A percentile compares a stretch with the other conserved stretches of the same genome.
Conservation (phyloP, 2,113 vertebrate species). For the Bucco capensis region DNA sequence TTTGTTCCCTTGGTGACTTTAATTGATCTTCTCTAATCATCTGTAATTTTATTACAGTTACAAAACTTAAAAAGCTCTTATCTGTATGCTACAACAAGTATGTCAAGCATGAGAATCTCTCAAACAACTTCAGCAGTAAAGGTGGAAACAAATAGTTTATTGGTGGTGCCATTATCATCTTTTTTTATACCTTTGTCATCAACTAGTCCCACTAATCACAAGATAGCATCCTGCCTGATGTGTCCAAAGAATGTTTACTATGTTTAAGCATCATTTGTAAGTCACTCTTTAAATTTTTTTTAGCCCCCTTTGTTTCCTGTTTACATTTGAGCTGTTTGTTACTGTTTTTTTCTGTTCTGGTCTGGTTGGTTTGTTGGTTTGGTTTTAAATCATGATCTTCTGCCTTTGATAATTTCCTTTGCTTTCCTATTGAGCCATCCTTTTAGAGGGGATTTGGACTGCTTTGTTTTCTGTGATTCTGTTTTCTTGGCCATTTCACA, state of each 20-base stretch:
- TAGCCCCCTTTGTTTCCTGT: neutral
- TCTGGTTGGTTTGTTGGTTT: neutral
- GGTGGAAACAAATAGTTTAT: neutral
- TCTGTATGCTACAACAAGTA: neutral
- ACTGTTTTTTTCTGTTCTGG: neutral
- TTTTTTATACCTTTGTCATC: slow-evolving; percentile 20
- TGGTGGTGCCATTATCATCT: neutral
- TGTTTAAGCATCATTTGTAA: neutral
- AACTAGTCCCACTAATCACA: neutral
- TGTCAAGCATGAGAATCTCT: neutral
- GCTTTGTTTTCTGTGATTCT: neutral
- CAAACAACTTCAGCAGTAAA: neutral
- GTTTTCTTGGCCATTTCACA: neutral
- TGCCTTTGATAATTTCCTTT: neutral
- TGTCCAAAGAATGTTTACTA: neutral
- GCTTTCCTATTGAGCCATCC: neutral
- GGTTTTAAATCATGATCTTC: neutral
- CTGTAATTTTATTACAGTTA: neutral
- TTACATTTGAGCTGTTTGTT: slow-evolving; percentile 3
- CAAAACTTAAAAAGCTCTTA: neutral
- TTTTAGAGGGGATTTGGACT: neutral
- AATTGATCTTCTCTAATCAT: neutral
- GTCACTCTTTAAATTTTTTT: neutral
- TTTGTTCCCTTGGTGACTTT: neutral
- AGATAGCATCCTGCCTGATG: neutral